These are phyloP conservation scores for Gambusia holbrooki DNA, from an alignment of 2,113 vertebrate species.

Conservation along the genomic window DNA sequence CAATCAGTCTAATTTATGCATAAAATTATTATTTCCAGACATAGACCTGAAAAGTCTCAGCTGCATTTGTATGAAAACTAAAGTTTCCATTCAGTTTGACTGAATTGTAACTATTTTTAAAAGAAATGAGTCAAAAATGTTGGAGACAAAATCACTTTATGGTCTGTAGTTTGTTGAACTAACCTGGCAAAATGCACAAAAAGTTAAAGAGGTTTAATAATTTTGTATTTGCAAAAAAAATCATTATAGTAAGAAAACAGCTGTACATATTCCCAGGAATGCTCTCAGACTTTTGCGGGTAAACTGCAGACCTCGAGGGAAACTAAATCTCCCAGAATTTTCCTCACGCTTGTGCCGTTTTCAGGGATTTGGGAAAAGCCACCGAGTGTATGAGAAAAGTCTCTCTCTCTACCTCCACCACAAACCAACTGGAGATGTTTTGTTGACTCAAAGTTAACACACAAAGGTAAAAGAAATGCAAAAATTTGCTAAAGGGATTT, in stretches of 20 bases:
- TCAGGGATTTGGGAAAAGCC: conserved; percentile 64
- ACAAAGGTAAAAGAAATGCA: background rate
- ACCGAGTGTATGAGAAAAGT: conserved; percentile 54
- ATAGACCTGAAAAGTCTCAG: background rate
- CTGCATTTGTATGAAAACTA: background rate
- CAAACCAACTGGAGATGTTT: conserved; percentile 47
- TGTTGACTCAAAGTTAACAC: conserved; percentile 49
- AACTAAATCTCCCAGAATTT: conserved; percentile 63
- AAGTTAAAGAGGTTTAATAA: background rate
- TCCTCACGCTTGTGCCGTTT: conserved; percentile 63
- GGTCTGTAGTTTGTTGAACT: background rate
- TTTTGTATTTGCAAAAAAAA: background rate
- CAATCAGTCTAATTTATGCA: background rate
- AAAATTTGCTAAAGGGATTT: conserved; percentile 12
- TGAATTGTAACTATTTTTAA: no score
- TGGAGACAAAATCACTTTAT: no score
- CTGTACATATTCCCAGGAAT: conserved; percentile 55
- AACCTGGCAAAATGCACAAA: background rate
- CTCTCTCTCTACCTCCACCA: conserved; percentile 43
- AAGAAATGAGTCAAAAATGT: no score
- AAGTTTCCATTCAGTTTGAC: no score
- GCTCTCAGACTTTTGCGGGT: conserved; percentile 17
- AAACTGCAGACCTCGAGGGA: conserved; percentile 52
- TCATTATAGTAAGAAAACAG: background rate
- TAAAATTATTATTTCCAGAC: background rate